A percentile compares a stretch with the other conserved stretches of the same genome.
These are phyloP conservation scores for Pterobdella sp. DNA, from an alignment of 2,888 invertebrate species.

Conservation along the genomic window DNA sequence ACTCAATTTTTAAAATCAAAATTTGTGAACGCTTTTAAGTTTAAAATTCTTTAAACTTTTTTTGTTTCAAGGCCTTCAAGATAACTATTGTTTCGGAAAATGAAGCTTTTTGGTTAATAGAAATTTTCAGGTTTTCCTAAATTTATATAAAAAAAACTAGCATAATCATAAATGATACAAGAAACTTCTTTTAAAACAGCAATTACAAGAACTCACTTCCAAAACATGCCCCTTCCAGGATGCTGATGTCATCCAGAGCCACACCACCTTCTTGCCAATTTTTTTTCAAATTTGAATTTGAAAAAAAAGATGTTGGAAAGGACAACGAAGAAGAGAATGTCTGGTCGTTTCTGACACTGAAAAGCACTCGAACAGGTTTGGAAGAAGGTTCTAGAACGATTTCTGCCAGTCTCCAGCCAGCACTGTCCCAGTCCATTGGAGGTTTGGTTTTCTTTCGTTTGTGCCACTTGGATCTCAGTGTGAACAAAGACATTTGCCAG, in stretches of 20 bases:
- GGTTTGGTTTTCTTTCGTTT: constrained; percentile 15
- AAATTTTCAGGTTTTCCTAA: too few species aligned
- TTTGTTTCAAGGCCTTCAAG: too few species aligned
- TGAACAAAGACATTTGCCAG: constrained; percentile 30
- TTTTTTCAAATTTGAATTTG: neutral
- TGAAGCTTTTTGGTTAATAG: too few species aligned
- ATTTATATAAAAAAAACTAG: too few species aligned
- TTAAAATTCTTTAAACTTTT: too few species aligned
- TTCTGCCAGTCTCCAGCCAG: constrained; percentile 36
- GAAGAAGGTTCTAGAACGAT: constrained; percentile 27
- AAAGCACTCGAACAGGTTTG: constrained; percentile 33
- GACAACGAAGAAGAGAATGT: constrained; percentile 4
- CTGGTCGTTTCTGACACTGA: constrained; percentile 30
- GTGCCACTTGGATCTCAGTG: neutral
- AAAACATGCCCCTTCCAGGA: constrained; percentile 35
- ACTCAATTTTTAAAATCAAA: too few species aligned
- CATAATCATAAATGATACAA: neutral
- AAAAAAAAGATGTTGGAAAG: neutral
- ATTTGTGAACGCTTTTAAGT: too few species aligned
- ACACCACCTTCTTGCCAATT: constrained; percentile 33
- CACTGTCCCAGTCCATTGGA: constrained; percentile 21
- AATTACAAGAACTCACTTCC: constrained; percentile 31
- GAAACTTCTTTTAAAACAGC: neutral
- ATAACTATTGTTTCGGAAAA: too few species aligned
- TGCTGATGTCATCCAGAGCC: constrained; percentile 38